Base-by-base conservation (phyloP, 37 sponge, comb jelly and placozoan species). In the Chondrosia reniformis region DNA sequence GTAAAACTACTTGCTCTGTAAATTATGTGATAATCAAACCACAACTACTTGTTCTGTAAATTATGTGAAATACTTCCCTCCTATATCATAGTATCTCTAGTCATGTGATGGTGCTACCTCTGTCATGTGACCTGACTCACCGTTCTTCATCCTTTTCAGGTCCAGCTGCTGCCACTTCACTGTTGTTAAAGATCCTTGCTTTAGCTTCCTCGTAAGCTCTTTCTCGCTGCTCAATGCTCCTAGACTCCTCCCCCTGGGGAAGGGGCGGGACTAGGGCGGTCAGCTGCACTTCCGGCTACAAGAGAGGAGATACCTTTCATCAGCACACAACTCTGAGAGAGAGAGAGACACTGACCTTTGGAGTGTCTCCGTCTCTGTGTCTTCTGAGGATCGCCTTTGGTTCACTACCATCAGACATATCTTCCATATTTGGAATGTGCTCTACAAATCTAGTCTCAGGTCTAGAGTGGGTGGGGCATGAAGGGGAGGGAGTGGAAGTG, bases 211-310 rank as follows among this genome's bases (percentile, higher is more conserved):
- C 88, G 73, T 94, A 94, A 34, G 83, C 94, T 46, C 78, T 83
- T 55, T 94, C 92, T 28, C 92, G 52, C 80, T 94, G 88, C 59
- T 89, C 94, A 65, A 87, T 90, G 0, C 75, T 76, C 56, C 91
- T 87, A 3, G 80, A 43, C 10, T 75, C 83, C 32, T 30, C 56
- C 62, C 4, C 58, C 3, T 77, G 34, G 4, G 34, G 66, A 19
- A 1, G 3, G 4, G 34, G 32, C 8, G 28, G 2, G 21, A 28
- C 31, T 36, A 64, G 66, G 31, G 32, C 32, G 19, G 66, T 28
- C 66, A 56, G n/a, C 8, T 24, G 27, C 7, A 28, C 58, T 28
- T 8, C 52, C 52, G 10, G 15, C 15, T 15, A 49, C 52, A 15
- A 15, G 52, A 49, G 52, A 15, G 15, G 10, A 49, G 52, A 49